Conservation (phyloP, 2,797 vertebrate species). For the Hoplostethus mediterraneus region DNA sequence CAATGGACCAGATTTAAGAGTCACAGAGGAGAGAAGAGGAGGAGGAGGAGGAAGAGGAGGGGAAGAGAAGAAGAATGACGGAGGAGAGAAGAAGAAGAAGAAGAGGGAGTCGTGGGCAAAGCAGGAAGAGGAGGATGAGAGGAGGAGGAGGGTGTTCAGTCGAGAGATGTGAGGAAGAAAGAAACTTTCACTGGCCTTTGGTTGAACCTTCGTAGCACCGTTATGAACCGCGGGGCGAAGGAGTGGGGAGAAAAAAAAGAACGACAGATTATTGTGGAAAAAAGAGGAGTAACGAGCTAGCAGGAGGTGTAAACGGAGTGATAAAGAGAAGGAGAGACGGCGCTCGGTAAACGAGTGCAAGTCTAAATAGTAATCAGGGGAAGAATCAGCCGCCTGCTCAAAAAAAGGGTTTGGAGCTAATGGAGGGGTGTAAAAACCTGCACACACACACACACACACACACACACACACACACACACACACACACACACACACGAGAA, state of each 20-base stretch:
- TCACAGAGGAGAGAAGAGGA: constrained; percentile 75
- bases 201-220: constrained; percentile 62
- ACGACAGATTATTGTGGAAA: constrained; percentile 32
- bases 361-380: constrained; percentile 96
- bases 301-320: constrained; percentile 67
- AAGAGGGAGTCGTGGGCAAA: neutral
- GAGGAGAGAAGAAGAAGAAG: neutral
- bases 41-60: neutral
- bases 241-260: constrained; percentile 59
- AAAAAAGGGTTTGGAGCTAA: constrained; percentile 86
- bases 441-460: constrained; percentile 76
- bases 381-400: constrained; percentile 94
- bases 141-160: too few species aligned
- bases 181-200: constrained; percentile 64
- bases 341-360: constrained; percentile 68
- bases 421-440: constrained; percentile 85
- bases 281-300: constrained; percentile 62
- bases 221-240: constrained; percentile 23
- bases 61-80: neutral
- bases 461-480: constrained; percentile 76
- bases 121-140: neutral
- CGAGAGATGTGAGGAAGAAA: neutral
- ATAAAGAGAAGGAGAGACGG: constrained; percentile 74
- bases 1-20: constrained; percentile 86
- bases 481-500: constrained; percentile 69